Conservation (phyloP, 2,888 invertebrate species). For the Andrena praecox region DNA sequence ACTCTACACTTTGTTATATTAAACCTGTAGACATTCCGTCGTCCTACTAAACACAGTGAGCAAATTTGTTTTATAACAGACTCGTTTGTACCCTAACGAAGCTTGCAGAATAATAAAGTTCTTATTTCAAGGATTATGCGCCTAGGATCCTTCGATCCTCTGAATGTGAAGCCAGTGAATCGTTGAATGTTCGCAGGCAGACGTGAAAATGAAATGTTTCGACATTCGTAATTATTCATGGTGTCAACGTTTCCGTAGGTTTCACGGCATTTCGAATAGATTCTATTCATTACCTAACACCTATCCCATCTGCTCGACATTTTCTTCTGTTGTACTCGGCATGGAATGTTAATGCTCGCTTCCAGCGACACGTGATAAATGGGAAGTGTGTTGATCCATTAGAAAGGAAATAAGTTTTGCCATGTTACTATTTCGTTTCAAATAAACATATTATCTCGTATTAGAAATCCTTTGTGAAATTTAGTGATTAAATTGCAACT, state of each 20-base stretch:
- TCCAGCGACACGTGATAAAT: constrained; percentile 46
- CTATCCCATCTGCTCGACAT: constrained; percentile 50
- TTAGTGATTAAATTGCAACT: too few species aligned
- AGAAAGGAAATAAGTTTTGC: constrained; percentile 25
- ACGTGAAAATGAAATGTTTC: constrained; percentile 72
- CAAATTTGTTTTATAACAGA: not conserved
- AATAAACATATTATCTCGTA: not conserved
- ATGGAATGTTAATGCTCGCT: constrained; percentile 56
- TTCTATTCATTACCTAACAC: constrained; percentile 69
- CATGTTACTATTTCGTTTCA: not conserved
- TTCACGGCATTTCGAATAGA: constrained; percentile 59
- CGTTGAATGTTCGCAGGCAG: constrained; percentile 31
- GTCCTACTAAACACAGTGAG: not conserved
- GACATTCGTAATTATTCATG: constrained; percentile 74
- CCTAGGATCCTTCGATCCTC: constrained; percentile 7
- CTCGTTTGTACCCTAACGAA: not conserved
- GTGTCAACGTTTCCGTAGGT: constrained; percentile 68
- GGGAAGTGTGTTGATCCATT: constrained; percentile 23
- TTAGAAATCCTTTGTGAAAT: too few species aligned
- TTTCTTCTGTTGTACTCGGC: constrained; percentile 47
- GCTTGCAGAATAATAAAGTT: not conserved
- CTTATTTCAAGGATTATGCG: constrained; percentile 5
- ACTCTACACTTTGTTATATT: too few species aligned
- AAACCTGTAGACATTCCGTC: too few species aligned
- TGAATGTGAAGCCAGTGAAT: constrained; percentile 10